Evolutionary conservation across 2,113 vertebrate species (phyloP).

Genomic region (Tachycineta bicolor): DNA sequence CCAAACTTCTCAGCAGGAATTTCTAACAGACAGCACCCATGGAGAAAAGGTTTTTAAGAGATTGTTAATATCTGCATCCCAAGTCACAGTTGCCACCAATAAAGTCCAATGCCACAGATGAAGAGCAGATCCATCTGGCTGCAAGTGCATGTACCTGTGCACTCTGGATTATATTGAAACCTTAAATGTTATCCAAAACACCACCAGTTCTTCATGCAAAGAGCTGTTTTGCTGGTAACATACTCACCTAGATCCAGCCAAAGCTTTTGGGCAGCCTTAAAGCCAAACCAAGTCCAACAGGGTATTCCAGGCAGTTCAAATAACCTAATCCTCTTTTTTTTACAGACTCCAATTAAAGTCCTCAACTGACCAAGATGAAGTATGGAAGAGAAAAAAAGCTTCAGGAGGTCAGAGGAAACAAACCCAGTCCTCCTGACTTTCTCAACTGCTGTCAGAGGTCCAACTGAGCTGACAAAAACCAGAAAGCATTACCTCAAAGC

Average conservation of each 20-base stretch:
- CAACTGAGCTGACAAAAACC: background rate
- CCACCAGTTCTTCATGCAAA: background rate
- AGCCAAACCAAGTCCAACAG: background rate
- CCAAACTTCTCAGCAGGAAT: background rate
- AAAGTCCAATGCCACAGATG: fast-evolving
- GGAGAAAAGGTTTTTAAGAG: background rate
- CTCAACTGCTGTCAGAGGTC: background rate
- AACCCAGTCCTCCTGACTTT: background rate
- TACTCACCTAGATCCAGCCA: background rate
- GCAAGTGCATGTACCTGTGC: background rate
- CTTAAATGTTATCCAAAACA: background rate
- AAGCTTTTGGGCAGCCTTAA: background rate
- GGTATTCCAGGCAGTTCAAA: background rate
- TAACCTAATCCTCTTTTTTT: background rate
- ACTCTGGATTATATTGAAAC: background rate
- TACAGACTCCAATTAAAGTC: background rate
- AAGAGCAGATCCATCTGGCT: background rate
- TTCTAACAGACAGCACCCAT: background rate
- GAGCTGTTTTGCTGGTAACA: background rate
- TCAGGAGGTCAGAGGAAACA: background rate
- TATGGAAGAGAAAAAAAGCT: background rate
- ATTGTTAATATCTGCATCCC: background rate
- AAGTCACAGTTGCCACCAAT: background rate
- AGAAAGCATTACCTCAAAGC: background rate
- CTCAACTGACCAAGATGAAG: background rate